phyloP scores from a whole-genome alignment of 2,888 invertebrate species.

The Ormyrus thymus region DNA sequence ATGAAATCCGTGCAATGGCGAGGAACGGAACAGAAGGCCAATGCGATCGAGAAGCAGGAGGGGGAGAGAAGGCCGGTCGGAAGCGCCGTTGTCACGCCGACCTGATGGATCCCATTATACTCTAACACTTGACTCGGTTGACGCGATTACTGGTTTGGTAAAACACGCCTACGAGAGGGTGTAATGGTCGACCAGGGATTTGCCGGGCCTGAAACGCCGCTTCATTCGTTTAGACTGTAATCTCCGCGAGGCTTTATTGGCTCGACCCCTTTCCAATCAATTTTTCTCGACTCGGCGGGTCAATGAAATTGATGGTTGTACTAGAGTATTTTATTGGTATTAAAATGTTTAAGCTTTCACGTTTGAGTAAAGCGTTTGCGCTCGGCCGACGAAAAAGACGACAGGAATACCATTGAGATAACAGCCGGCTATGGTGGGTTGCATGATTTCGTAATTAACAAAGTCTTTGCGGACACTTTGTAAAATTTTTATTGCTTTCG shows the following conservation, averaged over 20 bases:
- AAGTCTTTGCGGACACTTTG: too few species aligned
- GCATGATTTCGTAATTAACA: too few species aligned
- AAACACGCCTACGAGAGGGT: constrained; percentile 40
- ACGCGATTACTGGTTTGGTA: constrained; percentile 44
- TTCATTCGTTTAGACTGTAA: constrained; percentile 14
- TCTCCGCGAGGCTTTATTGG: not conserved
- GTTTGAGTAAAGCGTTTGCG: not conserved
- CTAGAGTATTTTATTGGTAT: too few species aligned
- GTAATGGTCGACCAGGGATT: constrained; percentile 42
- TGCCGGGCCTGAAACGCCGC: not conserved
- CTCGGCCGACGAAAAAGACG: not conserved
- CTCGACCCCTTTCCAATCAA: not conserved
- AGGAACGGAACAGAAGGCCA: too few species aligned
- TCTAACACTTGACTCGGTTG: constrained; percentile 29
- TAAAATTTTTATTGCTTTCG: too few species aligned
- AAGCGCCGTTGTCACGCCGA: constrained; percentile 13
- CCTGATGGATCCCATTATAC: constrained; percentile 18
- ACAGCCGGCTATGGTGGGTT: too few species aligned
- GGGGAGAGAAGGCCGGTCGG: not conserved
- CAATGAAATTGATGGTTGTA: too few species aligned
- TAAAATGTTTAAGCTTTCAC: too few species aligned
- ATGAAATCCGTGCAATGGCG: too few species aligned
- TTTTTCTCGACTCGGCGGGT: not conserved
- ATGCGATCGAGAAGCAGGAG: too few species aligned
- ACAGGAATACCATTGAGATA: too few species aligned